Conservation (phyloP, 1,140 invertebrate genomes). For the Penaeus vannamei region DNA sequence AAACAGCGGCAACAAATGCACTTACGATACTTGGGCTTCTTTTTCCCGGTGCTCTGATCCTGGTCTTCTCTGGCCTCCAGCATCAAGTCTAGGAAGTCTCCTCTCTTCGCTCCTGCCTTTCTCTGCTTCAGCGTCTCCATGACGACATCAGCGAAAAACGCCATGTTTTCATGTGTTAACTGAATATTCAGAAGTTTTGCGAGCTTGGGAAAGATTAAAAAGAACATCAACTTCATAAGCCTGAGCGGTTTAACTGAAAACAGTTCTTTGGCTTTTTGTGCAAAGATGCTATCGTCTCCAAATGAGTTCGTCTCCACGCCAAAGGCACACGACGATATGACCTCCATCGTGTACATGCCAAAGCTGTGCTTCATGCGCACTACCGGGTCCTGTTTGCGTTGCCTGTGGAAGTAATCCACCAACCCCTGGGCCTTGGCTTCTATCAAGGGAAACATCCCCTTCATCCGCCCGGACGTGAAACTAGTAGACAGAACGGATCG, state of each 20-base stretch:
- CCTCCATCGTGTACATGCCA: conserved; percentile 73
- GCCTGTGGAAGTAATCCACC: conserved; percentile 24
- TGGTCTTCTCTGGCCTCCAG: conserved; percentile 71
- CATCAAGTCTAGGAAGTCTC: conserved; percentile 72
- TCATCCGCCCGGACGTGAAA: conserved; percentile 68
- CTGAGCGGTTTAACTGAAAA: background rate
- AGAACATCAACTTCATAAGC: conserved; percentile 42
- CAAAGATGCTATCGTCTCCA: conserved; percentile 64
- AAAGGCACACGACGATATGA: conserved; percentile 74
- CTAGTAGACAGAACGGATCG: conserved; percentile 64
- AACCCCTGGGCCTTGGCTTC: conserved; percentile 46
- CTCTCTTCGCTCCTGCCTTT: conserved; percentile 66
- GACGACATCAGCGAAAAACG: conserved; percentile 59
- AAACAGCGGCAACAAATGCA: background rate
- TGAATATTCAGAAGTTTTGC: conserved; percentile 29
- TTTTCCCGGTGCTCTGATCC: background rate
- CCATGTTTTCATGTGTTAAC: background rate
- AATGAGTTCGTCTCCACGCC: conserved; percentile 71
- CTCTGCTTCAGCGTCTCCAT: conserved; percentile 45
- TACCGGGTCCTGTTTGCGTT: conserved; percentile 17
- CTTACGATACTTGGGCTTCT: conserved; percentile 54
- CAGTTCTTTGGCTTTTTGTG: conserved; percentile 46
- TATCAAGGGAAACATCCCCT: conserved; percentile 56
- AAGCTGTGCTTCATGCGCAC: conserved; percentile 68
- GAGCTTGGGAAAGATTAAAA: conserved; percentile 33